Percentiles rank a stretch among this genome's conserved stretches.
Evolutionary conservation across 2,797 vertebrate species (phyloP).

Genomic region (Pempheris klunzingeri): DNA sequence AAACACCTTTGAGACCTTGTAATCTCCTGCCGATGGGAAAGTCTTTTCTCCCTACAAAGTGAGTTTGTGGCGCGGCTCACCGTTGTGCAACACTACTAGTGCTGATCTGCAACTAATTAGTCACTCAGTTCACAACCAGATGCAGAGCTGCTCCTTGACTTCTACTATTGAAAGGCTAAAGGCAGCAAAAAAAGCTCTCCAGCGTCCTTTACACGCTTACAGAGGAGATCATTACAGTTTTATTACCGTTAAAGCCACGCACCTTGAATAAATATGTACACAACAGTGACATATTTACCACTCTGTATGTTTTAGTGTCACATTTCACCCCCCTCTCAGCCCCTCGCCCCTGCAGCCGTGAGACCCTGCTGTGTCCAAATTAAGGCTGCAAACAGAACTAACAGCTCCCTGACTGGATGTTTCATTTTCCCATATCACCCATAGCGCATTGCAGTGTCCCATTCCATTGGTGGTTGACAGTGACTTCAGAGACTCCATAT

Average conservation of each 20-base stretch:
- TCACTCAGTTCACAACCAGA: slow-evolving; percentile 14
- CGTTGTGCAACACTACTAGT: background rate
- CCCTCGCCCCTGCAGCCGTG: slow-evolving; percentile 4
- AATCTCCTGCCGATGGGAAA: slow-evolving; percentile 42
- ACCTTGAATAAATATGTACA: slow-evolving; percentile 69
- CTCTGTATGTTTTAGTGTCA: slow-evolving; percentile 54
- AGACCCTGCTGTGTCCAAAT: slow-evolving; percentile 80
- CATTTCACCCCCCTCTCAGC: slow-evolving; percentile 38
- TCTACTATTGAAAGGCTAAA: slow-evolving; percentile 5
- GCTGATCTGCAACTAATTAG: slow-evolving; percentile 50
- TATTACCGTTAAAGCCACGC: slow-evolving; percentile 24
- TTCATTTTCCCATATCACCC: slow-evolving; percentile 73
- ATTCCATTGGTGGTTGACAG: slow-evolving; percentile 36
- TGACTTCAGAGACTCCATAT: slow-evolving; percentile 53
- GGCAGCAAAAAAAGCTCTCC: background rate
- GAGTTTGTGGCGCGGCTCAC: background rate
- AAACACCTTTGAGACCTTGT: slow-evolving; percentile 60
- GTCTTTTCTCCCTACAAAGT: slow-evolving; percentile 22
- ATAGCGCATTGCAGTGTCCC: slow-evolving; percentile 61
- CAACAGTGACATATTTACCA: slow-evolving; percentile 66
- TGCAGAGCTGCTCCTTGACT: slow-evolving; percentile 27
- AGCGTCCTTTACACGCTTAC: background rate
- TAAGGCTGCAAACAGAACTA: slow-evolving; percentile 73
- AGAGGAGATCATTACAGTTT: slow-evolving; percentile 21
- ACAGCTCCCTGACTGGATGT: slow-evolving; percentile 54